phyloP scores from a whole-genome alignment of 2,888 invertebrate species.

The Ganaspis brasiliensis region DNA sequence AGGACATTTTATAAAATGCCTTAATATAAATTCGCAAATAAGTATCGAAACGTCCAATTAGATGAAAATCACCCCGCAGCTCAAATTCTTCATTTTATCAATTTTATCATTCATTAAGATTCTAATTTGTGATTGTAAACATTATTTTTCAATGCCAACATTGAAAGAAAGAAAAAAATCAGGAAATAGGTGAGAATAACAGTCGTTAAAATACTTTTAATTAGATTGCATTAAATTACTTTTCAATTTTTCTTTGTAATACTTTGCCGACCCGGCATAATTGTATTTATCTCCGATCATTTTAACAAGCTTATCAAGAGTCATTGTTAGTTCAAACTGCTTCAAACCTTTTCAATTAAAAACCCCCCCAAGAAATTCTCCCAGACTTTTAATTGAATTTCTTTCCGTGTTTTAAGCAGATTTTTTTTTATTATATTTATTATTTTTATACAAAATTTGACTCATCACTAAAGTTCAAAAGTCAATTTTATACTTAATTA shows the following conservation, averaged over 20 bases:
- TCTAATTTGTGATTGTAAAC: neutral
- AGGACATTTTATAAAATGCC: constrained; percentile 38
- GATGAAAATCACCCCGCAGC: constrained; percentile 4
- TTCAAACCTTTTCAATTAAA: constrained; percentile 8
- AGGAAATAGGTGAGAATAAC: neutral
- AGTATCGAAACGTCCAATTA: constrained; percentile 39
- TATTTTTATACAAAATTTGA: no score
- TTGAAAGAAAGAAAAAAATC: neutral
- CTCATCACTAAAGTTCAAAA: no score
- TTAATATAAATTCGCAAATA: constrained; percentile 29
- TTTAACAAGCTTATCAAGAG: constrained; percentile 13
- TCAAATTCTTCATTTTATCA: neutral
- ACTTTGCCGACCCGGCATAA: neutral
- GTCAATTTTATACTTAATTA: no score
- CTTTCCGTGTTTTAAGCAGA: neutral
- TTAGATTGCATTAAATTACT: neutral
- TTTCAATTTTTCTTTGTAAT: constrained; percentile 8
- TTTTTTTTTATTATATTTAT: neutral
- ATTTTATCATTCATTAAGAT: neutral
- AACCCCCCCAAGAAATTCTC: neutral
- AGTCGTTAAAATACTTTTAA: neutral
- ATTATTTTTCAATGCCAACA: no score
- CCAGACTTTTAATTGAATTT: neutral
- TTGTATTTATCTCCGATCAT: constrained; percentile 22
- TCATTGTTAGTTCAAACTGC: constrained; percentile 16